A percentile compares a stretch with the other conserved stretches of the same genome.
phyloP scores from a whole-genome alignment of 2,113 vertebrate genomes.

The Actenoides lindsayi region DNA sequence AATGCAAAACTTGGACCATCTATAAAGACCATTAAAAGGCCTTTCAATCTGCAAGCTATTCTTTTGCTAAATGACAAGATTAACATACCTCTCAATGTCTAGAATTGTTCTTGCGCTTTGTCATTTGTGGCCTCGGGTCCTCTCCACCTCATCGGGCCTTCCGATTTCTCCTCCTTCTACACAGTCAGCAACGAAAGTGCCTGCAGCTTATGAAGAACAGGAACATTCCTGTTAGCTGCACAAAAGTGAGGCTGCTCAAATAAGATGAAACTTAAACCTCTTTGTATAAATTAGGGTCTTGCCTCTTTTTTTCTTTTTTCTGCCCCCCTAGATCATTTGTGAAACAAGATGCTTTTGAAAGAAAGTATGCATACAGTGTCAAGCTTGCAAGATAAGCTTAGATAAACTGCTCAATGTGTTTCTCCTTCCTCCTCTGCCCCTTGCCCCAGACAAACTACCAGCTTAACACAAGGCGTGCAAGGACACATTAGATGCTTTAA shows the following conservation, averaged over 20 bases:
- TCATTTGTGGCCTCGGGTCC: not conserved
- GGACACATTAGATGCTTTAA: not conserved
- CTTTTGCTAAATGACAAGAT: slow-evolving; percentile 27
- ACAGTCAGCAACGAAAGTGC: not conserved
- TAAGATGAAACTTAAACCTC: not conserved
- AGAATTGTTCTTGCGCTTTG: not conserved
- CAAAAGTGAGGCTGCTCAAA: not conserved
- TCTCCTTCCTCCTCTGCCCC: not conserved
- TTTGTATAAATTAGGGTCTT: not conserved
- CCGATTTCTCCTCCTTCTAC: not conserved
- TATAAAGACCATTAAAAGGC: not conserved
- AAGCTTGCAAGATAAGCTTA: not conserved
- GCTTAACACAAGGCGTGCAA: not conserved
- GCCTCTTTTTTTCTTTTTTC: not conserved
- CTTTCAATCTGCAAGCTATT: not conserved
- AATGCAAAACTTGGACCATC: not conserved
- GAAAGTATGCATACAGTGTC: not conserved
- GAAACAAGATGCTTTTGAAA: not conserved
- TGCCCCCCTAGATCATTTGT: not conserved
- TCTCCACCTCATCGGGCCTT: not conserved
- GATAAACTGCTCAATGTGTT: not conserved
- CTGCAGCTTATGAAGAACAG: not conserved
- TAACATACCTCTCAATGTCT: slow-evolving; percentile 15
- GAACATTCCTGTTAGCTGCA: not conserved
- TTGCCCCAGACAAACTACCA: not conserved